These are phyloP conservation scores for Lichenostomus cassidix DNA, from an alignment of 2,113 vertebrate species.

Conservation along the genomic window DNA sequence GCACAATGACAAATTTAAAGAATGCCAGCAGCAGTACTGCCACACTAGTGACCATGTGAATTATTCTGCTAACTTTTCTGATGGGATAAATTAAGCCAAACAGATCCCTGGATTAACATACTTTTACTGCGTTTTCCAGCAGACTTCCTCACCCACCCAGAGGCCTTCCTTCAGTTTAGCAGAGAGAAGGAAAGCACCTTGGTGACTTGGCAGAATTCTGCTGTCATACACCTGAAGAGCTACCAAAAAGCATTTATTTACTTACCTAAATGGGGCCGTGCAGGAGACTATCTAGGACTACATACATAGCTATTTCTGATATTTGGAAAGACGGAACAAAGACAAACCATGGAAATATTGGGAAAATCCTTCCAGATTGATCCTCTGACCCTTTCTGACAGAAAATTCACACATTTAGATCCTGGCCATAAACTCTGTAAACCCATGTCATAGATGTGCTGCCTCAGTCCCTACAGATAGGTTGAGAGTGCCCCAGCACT, in stretches of 20 bases:
- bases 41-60: not conserved
- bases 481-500: not conserved
- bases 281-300: not conserved
- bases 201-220: not conserved
- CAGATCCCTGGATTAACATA: not conserved
- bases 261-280: not conserved
- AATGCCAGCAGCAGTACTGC: not conserved
- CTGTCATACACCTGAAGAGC: not conserved
- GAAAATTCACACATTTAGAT: not conserved
- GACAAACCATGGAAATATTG: not conserved
- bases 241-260: not conserved
- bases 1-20: not conserved
- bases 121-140: not conserved
- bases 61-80: not conserved
- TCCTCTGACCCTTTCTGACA: not conserved
- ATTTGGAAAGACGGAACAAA: not conserved
- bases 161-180: not conserved
- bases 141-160: not conserved
- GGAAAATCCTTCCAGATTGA: not conserved
- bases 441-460: not conserved
- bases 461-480: not conserved
- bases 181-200: not conserved
- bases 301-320: not conserved
- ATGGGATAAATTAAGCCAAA: not conserved
- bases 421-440: not conserved